Conservation (phyloP, 2,797 vertebrate species). For the Notoglanidium macrostoma region DNA sequence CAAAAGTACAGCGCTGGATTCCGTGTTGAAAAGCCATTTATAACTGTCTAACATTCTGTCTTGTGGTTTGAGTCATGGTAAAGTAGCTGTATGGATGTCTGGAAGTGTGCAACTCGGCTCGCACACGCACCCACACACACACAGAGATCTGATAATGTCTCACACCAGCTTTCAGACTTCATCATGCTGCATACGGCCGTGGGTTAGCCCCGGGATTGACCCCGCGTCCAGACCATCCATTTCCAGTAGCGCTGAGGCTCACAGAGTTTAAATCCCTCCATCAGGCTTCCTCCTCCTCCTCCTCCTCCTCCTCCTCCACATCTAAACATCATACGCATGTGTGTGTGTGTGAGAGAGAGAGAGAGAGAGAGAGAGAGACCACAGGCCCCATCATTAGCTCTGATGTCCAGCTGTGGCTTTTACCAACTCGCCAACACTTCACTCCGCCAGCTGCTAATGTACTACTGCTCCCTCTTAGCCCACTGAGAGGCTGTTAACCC, state of each 20-base stretch:
- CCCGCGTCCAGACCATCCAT: constrained; percentile 39
- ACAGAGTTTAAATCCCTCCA: constrained; percentile 7
- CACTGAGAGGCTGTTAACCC: constrained; percentile 47
- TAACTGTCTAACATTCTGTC: background rate
- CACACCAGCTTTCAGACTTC: background rate
- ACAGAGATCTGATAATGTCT: background rate
- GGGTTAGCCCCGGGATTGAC: constrained; percentile 27
- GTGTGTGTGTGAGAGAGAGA: background rate
- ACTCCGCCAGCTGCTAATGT: constrained; percentile 46
- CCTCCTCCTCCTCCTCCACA: too few relatives aligned
- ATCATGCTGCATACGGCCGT: background rate
- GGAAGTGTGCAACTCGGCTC: background rate
- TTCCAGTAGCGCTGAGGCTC: constrained; percentile 14
- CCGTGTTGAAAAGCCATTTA: constrained; percentile 1
- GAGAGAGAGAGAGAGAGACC: constrained; percentile 28
- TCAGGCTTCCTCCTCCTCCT: background rate
- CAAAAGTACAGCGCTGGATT: constrained; percentile 21
- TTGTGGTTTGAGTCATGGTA: background rate
- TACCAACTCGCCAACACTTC: constrained; percentile 52
- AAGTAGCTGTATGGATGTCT: background rate
- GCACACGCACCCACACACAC: constrained; percentile 8
- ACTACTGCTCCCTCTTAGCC: constrained; percentile 51
- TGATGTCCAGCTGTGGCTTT: constrained; percentile 70
- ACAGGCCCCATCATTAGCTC: constrained; percentile 60
- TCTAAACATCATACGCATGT: background rate